These are phyloP conservation scores for Crotalus viridis DNA, from an alignment of 2,113 vertebrate species.

Conservation along the genomic window DNA sequence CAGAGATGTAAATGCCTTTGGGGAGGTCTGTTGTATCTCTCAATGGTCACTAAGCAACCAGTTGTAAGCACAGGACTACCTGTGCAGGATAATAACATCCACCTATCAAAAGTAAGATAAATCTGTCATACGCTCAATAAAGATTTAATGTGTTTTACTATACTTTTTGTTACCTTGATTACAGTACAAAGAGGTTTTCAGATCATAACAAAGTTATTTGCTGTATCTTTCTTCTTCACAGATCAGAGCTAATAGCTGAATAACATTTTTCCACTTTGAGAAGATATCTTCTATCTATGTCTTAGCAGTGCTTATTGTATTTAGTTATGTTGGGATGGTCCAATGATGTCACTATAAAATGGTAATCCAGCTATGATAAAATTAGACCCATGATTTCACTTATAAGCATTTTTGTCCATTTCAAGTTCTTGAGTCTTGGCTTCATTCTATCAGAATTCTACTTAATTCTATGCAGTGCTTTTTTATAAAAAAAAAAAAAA, in stretches of 20 bases:
- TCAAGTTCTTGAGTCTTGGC: background rate
- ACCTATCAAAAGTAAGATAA: background rate
- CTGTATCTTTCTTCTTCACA: background rate
- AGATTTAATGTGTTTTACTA: background rate
- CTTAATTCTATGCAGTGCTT: background rate
- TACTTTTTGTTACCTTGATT: background rate
- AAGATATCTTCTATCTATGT: background rate
- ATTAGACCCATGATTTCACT: background rate
- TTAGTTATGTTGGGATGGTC: background rate
- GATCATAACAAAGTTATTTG: background rate
- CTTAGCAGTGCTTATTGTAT: background rate
- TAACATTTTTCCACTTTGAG: background rate
- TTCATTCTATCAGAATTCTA: constrained; percentile 17
- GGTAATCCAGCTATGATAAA: background rate
- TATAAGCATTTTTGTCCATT: background rate
- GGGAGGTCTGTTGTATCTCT: background rate
- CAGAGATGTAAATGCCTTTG: background rate
- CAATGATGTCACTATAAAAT: background rate
- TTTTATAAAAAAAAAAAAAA: too few species aligned
- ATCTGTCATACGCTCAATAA: background rate
- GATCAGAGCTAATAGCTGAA: background rate
- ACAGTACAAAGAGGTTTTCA: background rate
- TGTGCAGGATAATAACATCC: background rate
- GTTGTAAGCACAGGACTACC: background rate
- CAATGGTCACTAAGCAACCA: background rate